These are phyloP conservation scores for Caradrina kadenii DNA, from an alignment of 2,888 invertebrate species.

Conservation along the genomic window DNA sequence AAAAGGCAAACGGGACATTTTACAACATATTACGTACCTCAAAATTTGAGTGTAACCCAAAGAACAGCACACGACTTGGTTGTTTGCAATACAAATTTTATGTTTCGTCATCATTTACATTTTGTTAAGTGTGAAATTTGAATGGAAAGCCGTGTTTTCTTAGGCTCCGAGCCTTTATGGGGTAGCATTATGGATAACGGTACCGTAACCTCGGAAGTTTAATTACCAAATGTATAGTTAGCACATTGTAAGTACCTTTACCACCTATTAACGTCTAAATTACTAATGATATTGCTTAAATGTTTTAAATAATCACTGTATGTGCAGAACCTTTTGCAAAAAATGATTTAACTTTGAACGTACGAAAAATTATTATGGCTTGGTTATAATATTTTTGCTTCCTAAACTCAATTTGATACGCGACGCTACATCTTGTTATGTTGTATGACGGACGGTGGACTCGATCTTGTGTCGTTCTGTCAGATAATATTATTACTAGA, in stretches of 20 bases:
- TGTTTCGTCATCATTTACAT: conserved; percentile 51
- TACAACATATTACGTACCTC: conserved; percentile 12
- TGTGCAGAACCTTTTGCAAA: conserved; percentile 40
- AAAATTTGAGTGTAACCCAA: conserved; percentile 25
- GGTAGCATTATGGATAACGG: conserved; percentile 31
- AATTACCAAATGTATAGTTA: conserved; percentile 12
- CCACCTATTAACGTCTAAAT: neutral
- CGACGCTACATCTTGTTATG: conserved; percentile 15
- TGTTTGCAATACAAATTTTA: conserved; percentile 46
- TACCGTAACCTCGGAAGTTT: conserved; percentile 16
- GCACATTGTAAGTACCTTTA: neutral
- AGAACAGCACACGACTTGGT: conserved; percentile 25
- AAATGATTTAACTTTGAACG: neutral
- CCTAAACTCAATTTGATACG: conserved; percentile 41
- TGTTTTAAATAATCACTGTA: neutral
- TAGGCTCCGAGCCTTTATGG: conserved; percentile 7
- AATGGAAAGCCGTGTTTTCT: conserved; percentile 43
- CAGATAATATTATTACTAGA: neutral
- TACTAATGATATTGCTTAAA: conserved; percentile 2
- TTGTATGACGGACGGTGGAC: conserved; percentile 28
- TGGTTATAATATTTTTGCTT: conserved; percentile 39
- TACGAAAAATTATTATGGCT: conserved; percentile 37
- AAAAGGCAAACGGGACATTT: conserved; percentile 42
- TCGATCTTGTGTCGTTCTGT: conserved; percentile 16
- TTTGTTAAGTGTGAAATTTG: conserved; percentile 50